Conservation (phyloP, 2,797 vertebrate genomes). For the Uromys caudimaculatus region DNA sequence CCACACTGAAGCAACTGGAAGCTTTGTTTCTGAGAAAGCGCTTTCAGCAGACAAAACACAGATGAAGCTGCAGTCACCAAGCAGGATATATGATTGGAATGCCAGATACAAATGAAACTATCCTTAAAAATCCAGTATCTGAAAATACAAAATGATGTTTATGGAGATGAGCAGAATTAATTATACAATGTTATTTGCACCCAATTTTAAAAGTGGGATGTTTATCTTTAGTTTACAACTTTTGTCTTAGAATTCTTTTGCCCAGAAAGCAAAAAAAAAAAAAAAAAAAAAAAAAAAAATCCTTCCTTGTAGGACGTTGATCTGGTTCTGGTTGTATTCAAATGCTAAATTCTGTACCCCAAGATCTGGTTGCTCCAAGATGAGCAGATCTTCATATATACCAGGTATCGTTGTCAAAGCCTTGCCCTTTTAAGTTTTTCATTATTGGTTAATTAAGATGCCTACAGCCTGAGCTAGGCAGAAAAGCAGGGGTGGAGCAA, state of each 20-base stretch:
- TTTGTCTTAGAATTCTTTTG: slow-evolving; percentile 11
- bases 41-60: slow-evolving; percentile 81
- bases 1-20: slow-evolving; percentile 78
- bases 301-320: neutral
- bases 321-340: neutral
- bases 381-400: neutral
- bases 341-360: neutral
- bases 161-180: neutral
- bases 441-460: neutral
- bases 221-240: slow-evolving; percentile 5
- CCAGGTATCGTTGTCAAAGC: neutral
- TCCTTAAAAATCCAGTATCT: slow-evolving; percentile 64
- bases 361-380: neutral
- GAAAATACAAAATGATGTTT: neutral
- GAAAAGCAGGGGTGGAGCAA: neutral
- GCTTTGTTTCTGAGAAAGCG: slow-evolving; percentile 82
- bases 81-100: slow-evolving; percentile 73
- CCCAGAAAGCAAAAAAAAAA: too few species aligned
- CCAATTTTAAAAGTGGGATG: neutral
- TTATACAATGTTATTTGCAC: neutral
- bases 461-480: neutral
- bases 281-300: too few species aligned
- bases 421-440: neutral
- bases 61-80: slow-evolving; percentile 73
- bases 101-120: slow-evolving; percentile 39